These are phyloP conservation scores for Terrapene triunguis DNA, from an alignment of 2,113 vertebrate species.

Conservation along the genomic window DNA sequence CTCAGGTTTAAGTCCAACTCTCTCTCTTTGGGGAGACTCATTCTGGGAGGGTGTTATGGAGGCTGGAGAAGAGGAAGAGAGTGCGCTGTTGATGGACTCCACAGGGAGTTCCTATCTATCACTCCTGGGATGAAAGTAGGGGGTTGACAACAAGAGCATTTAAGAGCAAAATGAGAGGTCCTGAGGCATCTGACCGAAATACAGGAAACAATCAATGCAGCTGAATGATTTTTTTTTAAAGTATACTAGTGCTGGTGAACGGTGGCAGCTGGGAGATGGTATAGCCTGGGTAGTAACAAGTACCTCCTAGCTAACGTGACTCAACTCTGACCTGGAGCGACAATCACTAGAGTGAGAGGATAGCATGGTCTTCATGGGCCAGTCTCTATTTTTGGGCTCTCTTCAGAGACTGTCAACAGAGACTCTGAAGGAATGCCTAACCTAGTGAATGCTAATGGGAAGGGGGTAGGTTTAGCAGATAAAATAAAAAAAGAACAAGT, in stretches of 20 bases:
- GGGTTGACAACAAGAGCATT: constrained; percentile 32
- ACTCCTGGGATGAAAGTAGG: not conserved
- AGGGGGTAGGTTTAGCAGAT: too few species aligned
- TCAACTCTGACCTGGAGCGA: not conserved
- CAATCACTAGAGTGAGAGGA: not conserved
- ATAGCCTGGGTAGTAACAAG: not conserved
- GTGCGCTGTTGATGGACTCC: not conserved
- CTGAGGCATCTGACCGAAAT: constrained; percentile 25
- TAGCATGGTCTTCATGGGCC: not conserved
- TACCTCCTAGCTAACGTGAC: not conserved
- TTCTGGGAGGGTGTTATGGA: not conserved
- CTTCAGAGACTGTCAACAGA: not conserved
- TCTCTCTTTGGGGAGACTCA: not conserved
- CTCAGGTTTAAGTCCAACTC: not conserved
- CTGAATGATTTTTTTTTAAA: not conserved
- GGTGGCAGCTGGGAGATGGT: not conserved
- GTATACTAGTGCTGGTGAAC: constrained; percentile 7
- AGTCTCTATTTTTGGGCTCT: not conserved
- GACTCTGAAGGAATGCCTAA: too few species aligned
- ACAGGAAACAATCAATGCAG: not conserved
- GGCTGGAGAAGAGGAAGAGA: not conserved
- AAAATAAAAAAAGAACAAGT: too few species aligned
- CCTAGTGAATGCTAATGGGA: too few species aligned
- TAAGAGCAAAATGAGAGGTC: constrained; percentile 48
- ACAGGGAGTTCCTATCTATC: constrained; percentile 16